Percentiles rank a stretch among this genome's conserved stretches.
phyloP scores from a whole-genome alignment of 2,888 invertebrate genomes.

The Oxytorus armatus region DNA sequence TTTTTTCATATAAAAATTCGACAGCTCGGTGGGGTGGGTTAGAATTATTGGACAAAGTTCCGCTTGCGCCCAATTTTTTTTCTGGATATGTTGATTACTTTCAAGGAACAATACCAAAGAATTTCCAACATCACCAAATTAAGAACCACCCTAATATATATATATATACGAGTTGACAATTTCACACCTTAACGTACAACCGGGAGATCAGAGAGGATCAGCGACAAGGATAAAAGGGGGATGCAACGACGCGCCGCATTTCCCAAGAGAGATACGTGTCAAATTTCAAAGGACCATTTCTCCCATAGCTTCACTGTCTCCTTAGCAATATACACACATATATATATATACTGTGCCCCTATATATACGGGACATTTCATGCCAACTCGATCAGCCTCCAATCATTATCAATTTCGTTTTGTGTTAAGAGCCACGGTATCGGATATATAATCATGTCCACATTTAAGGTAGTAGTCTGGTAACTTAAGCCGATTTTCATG shows the following conservation, averaged over 20 bases:
- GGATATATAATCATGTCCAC: too few relatives aligned
- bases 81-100: too few relatives aligned
- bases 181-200: slow-evolving; percentile 37
- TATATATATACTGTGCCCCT: neutral
- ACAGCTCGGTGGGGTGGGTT: too few relatives aligned
- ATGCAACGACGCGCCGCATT: slow-evolving; percentile 24
- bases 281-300: slow-evolving; percentile 71
- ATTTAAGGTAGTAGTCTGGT: too few relatives aligned
- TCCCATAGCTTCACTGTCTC: slow-evolving; percentile 36
- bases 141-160: too few relatives aligned
- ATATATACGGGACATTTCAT: neutral
- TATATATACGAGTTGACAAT: slow-evolving; percentile 29
- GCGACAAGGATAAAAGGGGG: neutral
- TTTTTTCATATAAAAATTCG: too few relatives aligned
- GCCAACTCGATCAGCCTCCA: neutral
- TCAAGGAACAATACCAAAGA: too few relatives aligned
- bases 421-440: too few relatives aligned
- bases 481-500: too few relatives aligned
- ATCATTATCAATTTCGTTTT: neutral
- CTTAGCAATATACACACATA: slow-evolving; percentile 1
- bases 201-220: neutral
- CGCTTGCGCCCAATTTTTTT: too few relatives aligned
- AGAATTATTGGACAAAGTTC: too few relatives aligned
- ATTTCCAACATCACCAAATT: too few relatives aligned
- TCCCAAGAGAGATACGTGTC: slow-evolving; percentile 66